Evolutionary conservation across 1,140 invertebrate species (phyloP).

Genomic region (Cheumatopsyche charites): DNA sequence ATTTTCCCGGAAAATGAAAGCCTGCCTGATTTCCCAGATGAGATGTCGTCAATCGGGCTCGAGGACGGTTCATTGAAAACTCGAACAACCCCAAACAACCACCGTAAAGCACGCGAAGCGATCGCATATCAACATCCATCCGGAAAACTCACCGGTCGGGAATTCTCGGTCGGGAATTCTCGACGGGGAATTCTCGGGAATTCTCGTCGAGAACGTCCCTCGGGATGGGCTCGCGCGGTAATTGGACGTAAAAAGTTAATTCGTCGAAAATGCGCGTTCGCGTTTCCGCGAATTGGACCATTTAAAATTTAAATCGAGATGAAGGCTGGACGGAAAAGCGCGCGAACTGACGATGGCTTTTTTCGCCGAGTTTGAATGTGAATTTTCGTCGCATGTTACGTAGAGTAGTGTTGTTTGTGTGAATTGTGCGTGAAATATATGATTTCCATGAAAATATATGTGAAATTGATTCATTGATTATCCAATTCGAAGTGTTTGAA

Average conservation of each 20-base stretch:
- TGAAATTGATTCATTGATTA: too few species aligned
- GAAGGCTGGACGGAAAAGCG: neutral
- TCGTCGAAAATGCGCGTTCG: slow-evolving; percentile 11
- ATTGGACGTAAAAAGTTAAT: slow-evolving; percentile 32
- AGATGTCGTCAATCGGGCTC: slow-evolving; percentile 29
- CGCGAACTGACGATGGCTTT: neutral
- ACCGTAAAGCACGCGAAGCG: too few species aligned
- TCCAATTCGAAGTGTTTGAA: too few species aligned
- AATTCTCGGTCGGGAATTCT: neutral
- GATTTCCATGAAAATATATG: too few species aligned
- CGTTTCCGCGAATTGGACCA: slow-evolving; percentile 30
- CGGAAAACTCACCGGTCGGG: neutral
- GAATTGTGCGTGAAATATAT: too few species aligned
- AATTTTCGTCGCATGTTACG: too few species aligned
- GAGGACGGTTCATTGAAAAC: slow-evolving; percentile 27
- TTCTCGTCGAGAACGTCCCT: neutral
- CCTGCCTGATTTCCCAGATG: slow-evolving; percentile 32
- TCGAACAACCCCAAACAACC: slow-evolving; percentile 12
- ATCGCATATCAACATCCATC: too few species aligned
- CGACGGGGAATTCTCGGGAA: neutral
- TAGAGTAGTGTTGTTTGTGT: too few species aligned
- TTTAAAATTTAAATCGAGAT: slow-evolving; percentile 38
- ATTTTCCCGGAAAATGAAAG: slow-evolving; percentile 23
- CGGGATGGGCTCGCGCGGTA: slow-evolving; percentile 1
- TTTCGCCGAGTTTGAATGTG: neutral